phyloP scores from a whole-genome alignment of 92 coral and sea anemone species.

The Actinostola sp. region DNA sequence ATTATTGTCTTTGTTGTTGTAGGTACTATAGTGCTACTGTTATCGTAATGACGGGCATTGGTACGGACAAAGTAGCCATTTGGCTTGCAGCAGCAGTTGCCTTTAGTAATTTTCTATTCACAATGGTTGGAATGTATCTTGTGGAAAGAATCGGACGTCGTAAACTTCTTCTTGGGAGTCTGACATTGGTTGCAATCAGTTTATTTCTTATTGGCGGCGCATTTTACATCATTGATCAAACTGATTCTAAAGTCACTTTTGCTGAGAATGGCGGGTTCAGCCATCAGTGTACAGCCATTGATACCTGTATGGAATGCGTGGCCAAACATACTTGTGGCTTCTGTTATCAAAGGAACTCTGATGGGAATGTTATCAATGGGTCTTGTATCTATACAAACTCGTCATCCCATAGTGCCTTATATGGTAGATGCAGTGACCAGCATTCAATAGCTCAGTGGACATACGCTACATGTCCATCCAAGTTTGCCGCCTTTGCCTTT shows the following conservation, averaged over 20 bases:
- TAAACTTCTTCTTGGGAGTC: conserved; percentile 77
- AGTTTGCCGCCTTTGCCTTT: conserved; percentile 84
- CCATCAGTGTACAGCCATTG: not conserved
- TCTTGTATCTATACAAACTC: conserved; percentile 69
- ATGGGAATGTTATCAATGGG: conserved; percentile 60
- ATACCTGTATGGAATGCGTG: conserved; percentile 56
- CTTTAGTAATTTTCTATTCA: conserved; percentile 80
- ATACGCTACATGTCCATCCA: conserved; percentile 77
- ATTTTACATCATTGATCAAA: conserved; percentile 60
- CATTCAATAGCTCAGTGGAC: conserved; percentile 48
- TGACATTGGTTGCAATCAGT: conserved; percentile 81
- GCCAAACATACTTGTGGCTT: conserved; percentile 63
- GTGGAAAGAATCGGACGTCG: conserved; percentile 93
- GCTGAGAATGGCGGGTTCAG: conserved; percentile 12
- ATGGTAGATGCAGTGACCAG: conserved; percentile 75
- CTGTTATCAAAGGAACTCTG: conserved; percentile 59
- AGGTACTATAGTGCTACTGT: conserved; percentile 99
- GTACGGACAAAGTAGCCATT: conserved; percentile 76
- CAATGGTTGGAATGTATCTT: conserved; percentile 75
- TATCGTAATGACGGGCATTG: conserved; percentile 90
- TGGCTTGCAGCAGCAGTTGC: conserved; percentile 96
- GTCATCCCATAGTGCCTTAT: conserved; percentile 49
- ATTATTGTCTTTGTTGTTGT: not conserved
- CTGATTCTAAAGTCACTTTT: conserved; percentile 55
- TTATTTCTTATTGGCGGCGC: conserved; percentile 81